A percentile compares a stretch with the other conserved stretches of the same genome.
Conservation (phyloP, 2,113 vertebrate genomes). For the Rhabdomys dilectus region DNA sequence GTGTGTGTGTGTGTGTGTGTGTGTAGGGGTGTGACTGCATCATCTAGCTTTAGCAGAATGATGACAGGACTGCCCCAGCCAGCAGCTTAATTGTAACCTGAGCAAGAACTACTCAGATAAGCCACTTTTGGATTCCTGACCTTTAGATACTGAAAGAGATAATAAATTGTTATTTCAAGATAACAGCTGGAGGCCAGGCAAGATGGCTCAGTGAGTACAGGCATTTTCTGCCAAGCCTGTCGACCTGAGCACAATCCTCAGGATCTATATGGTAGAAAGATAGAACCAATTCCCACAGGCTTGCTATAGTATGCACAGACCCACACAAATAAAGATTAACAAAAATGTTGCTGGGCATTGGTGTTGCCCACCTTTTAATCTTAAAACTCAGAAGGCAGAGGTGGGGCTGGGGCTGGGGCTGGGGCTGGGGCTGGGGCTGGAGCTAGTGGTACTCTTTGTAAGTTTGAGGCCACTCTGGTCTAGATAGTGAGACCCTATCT, state of each 20-base stretch:
- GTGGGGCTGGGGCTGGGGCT: rapidly evolving
- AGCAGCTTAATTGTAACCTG: conserved; percentile 3
- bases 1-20: too few species aligned
- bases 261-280: too few species aligned
- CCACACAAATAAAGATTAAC: not conserved
- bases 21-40: not conserved
- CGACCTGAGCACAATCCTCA: not conserved
- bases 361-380: not conserved
- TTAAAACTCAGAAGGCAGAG: not conserved
- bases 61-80: not conserved
- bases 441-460: not conserved
- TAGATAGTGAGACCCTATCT: not conserved
- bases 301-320: not conserved
- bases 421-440: too few species aligned
- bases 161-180: conserved; percentile 49
- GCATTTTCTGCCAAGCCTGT: not conserved
- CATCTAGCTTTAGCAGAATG: not conserved
- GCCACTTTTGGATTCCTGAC: conserved; percentile 36
- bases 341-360: not conserved
- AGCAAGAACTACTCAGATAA: not conserved
- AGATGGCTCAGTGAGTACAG: not conserved
- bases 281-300: not conserved
- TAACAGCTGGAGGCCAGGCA: not conserved
- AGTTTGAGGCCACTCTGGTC: not conserved
- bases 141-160: conserved; percentile 18